Percentiles rank a stretch among this genome's conserved stretches.
Conservation (phyloP, 2,797 vertebrate genomes). For the Cyprinodon diabolis region DNA sequence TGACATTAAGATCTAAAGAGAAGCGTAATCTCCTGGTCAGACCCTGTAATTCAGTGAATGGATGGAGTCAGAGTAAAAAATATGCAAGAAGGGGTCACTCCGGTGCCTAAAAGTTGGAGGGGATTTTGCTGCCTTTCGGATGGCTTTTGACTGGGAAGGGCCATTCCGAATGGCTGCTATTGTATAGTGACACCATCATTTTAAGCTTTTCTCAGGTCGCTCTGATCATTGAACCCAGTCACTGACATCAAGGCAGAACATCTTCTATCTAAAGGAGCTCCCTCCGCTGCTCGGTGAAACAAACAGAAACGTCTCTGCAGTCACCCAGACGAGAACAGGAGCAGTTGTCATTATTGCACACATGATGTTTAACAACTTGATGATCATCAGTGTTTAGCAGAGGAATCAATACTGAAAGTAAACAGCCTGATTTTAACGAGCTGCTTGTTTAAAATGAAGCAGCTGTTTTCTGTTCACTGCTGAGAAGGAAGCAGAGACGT, state of each 20-base stretch:
- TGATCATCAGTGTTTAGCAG: background rate
- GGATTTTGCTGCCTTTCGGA: too few species aligned
- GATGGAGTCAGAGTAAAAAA: too few species aligned
- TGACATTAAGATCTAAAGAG: too few species aligned
- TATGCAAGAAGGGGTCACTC: too few species aligned
- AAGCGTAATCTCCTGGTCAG: too few species aligned
- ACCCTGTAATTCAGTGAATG: too few species aligned
- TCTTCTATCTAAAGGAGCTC: background rate
- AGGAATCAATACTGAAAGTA: background rate
- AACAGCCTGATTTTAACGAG: background rate
- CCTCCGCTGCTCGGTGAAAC: background rate
- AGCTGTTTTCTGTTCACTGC: background rate
- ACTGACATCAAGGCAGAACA: background rate
- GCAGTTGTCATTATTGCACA: slow-evolving; percentile 1
- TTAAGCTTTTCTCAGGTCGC: background rate
- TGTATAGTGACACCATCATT: background rate
- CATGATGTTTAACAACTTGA: background rate
- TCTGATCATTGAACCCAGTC: background rate
- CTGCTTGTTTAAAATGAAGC: background rate
- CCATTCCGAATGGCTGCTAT: too few species aligned
- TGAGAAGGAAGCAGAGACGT: background rate
- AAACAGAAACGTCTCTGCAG: background rate
- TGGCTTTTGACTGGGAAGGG: too few species aligned
- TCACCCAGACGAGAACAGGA: background rate
- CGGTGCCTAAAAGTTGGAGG: too few species aligned